Conservation (phyloP, 2,888 invertebrate species). For the Dasypolia templi region DNA sequence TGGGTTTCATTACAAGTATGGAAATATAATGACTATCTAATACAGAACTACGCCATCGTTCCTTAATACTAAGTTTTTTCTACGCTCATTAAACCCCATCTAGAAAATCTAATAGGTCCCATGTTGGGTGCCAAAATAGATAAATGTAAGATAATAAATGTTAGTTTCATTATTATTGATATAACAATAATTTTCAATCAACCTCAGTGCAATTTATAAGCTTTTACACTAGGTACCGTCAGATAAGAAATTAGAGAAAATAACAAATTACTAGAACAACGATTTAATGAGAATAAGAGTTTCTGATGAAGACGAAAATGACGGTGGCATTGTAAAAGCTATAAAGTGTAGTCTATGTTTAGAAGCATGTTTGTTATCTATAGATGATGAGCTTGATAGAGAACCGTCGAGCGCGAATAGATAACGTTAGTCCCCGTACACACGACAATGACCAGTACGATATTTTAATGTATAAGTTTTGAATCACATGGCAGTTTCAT, state of each 20-base stretch:
- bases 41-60: not conserved
- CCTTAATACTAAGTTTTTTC: slow-evolving; percentile 1
- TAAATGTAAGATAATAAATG: slow-evolving; percentile 53
- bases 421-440: slow-evolving; percentile 19
- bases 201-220: slow-evolving; percentile 39
- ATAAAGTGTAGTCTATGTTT: slow-evolving; percentile 77
- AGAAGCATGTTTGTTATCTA: slow-evolving; percentile 88
- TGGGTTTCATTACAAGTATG: slow-evolving; percentile 42
- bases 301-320: not conserved
- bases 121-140: slow-evolving; percentile 62
- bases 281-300: not conserved
- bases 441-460: not conserved
- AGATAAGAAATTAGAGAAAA: not conserved
- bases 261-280: not conserved
- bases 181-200: slow-evolving; percentile 41
- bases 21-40: slow-evolving; percentile 1
- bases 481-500: not conserved
- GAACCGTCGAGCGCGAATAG: slow-evolving; percentile 53
- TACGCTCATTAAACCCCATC: slow-evolving; percentile 28
- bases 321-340: slow-evolving; percentile 74
- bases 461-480: not conserved
- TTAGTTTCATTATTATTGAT: slow-evolving; percentile 59
- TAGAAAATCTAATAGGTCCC: slow-evolving; percentile 28
- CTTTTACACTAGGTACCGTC: slow-evolving; percentile 51
- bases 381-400: slow-evolving; percentile 76